Conservation (phyloP, 2,797 vertebrate genomes). For the Manis crassicaudata region DNA sequence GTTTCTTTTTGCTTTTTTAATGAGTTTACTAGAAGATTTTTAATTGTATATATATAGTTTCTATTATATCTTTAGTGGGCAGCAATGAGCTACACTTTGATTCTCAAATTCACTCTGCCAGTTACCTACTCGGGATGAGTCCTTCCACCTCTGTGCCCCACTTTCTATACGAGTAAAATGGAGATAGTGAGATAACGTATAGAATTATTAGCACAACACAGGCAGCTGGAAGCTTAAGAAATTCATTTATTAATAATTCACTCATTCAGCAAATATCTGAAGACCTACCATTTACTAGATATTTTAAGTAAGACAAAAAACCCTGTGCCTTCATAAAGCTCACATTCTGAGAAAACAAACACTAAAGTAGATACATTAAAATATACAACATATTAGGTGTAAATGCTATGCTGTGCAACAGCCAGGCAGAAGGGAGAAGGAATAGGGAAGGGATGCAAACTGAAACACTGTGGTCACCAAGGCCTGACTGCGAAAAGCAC, state of each 20-base stretch:
- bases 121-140: background rate
- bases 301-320: background rate
- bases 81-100: background rate
- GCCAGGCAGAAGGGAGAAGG: background rate
- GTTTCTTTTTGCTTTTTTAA: background rate
- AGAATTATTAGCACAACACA: background rate
- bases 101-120: background rate
- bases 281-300: background rate
- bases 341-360: background rate
- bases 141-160: background rate
- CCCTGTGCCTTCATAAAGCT: background rate
- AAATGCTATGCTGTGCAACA: fast-evolving
- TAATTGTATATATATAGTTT: background rate
- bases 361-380: background rate
- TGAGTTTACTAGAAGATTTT: background rate
- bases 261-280: background rate
- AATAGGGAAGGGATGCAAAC: fast-evolving
- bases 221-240: background rate
- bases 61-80: too few relatives aligned
- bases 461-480: background rate
- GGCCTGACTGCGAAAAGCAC: too few relatives aligned
- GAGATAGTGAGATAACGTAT: background rate
- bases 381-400: background rate
- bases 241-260: background rate
- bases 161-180: background rate